phyloP scores from a whole-genome alignment of 2,888 invertebrate genomes.

The Pinctada fucata region DNA sequence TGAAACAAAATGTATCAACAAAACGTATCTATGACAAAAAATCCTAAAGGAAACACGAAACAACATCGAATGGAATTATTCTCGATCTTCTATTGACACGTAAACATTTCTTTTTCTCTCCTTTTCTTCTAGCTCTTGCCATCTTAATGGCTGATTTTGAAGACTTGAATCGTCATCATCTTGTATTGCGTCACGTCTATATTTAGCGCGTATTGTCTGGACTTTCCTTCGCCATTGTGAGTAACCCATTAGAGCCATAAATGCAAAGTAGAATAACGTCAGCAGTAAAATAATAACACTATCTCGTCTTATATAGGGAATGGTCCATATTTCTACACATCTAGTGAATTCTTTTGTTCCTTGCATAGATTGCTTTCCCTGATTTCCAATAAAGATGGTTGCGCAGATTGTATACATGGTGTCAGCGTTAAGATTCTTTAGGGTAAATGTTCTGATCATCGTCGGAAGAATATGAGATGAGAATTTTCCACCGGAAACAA shows the following conservation, averaged over 20 bases:
- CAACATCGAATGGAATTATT: no score
- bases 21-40: no score
- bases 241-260: conserved; percentile 10
- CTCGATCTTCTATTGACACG: neutral
- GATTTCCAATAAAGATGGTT: neutral
- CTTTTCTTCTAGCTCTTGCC: conserved; percentile 14
- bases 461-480: conserved; percentile 10
- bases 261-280: conserved; percentile 13
- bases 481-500: conserved; percentile 10
- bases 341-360: conserved; percentile 10
- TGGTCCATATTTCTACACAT: conserved; percentile 15
- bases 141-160: neutral
- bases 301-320: conserved; percentile 12
- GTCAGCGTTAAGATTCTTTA: neutral
- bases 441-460: conserved; percentile 1
- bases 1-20: no score
- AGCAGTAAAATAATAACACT: conserved; percentile 15
- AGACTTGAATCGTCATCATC: neutral
- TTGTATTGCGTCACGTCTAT: neutral
- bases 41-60: no score
- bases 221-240: conserved; percentile 20
- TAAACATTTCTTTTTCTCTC: neutral
- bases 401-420: conserved; percentile 18
- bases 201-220: neutral
- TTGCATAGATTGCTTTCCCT: conserved; percentile 1